Evolutionary conservation across 2,888 invertebrate species (phyloP), one percentile per base, ranked within the genome.

Genomic region (Platycheirus albimanus): DNA sequence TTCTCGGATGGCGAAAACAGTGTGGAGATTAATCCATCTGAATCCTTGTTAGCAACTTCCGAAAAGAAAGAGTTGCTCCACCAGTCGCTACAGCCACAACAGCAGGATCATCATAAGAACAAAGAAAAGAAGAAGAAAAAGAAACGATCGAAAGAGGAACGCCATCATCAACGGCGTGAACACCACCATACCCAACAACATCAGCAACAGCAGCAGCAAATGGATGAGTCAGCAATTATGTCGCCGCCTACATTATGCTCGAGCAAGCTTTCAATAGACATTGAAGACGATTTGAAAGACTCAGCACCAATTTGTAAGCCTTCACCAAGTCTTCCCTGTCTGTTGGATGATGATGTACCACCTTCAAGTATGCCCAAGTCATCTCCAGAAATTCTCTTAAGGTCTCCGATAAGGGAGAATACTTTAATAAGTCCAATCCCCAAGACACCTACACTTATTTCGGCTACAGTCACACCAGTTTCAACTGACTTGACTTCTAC

Each of bases 101-200:
- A 76, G 86, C 87, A 92, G 87, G 92, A 91, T 86, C 88, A 92
- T 86, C 92, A 93, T 90, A 93, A 95, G 85, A 92, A 92, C 63
- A 95, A 94, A 88, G 96, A 96, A 86, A 96, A 95, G 90, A 96
- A 95, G 90, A 96, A 96, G 91, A 96, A 96, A 89, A 94, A 96
- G 86, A 96, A 96, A 89, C 95, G 95, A 88, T 95, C 94, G 66
- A 95, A 94, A 88, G 96, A 96, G 87, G 96, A 96, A 80, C 93
- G 94, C 85, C 93, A 94, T 85, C 93, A 92, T 87, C 93, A 95
- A 38, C 93, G 93, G 87, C 81, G 81, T 38, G 93, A 94, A 81
- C 93, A 94, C 87, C 93, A 94, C 86, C 94, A 95, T 88, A 94
- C 94, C 88, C 86, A 87, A 71, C 86, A 51, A 84, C 85, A 61